Evolutionary conservation across 2,113 vertebrate genomes (phyloP).

Genomic region (Thymallus thymallus): DNA sequence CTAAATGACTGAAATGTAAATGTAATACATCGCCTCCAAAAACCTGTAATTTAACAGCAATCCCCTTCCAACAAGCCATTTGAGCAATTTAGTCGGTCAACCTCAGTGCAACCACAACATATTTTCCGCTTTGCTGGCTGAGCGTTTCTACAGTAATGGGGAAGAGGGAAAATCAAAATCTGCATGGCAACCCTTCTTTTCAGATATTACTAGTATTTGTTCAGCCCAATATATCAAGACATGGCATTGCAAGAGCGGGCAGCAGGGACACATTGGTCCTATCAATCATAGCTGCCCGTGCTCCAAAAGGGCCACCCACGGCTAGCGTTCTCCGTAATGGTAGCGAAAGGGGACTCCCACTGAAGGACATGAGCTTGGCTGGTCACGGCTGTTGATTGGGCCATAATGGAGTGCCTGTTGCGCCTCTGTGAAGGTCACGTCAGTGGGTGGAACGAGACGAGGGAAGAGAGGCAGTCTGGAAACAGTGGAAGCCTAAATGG

Average conservation of each 20-base stretch:
- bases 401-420: conserved; percentile 11
- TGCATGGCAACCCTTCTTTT: too few relatives aligned
- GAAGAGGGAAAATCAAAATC: too few relatives aligned
- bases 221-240: conserved; percentile 5
- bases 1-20: too few relatives aligned
- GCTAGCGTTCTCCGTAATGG: not conserved
- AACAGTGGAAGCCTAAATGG: not conserved
- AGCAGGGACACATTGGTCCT: not conserved
- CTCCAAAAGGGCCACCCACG: not conserved
- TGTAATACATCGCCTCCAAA: not conserved
- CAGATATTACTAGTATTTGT: not conserved
- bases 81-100: not conserved
- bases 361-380: not conserved
- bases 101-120: not conserved
- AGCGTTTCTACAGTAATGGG: too few relatives aligned
- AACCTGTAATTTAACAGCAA: not conserved
- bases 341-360: not conserved
- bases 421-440: conserved; percentile 26
- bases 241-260: not conserved
- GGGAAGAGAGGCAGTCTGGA: not conserved
- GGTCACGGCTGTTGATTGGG: conserved; percentile 20
- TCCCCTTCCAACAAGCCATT: not conserved
- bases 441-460: not conserved
- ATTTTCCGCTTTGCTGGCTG: not conserved
- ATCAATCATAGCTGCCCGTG: not conserved